phyloP scores from a whole-genome alignment of 2,113 vertebrate genomes.

The Stegostoma tigrinum region DNA sequence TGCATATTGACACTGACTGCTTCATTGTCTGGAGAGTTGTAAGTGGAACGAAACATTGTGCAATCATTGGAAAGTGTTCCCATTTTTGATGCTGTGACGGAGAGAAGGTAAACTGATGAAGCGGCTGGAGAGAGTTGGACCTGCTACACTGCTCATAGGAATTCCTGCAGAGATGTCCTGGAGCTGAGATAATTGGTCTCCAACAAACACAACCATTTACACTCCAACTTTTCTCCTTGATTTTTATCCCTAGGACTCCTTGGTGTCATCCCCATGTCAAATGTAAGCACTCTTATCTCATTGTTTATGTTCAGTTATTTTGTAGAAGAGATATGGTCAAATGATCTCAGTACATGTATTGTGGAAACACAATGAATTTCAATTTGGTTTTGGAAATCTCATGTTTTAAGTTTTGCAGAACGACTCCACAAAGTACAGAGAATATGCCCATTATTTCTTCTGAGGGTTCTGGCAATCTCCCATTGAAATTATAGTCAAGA shows the following conservation, averaged over 20 bases:
- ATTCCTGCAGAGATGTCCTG: no score
- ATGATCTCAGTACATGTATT: not conserved
- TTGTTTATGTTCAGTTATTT: not conserved
- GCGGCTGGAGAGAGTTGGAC: no score
- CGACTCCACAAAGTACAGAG: not conserved
- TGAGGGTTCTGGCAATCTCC: not conserved
- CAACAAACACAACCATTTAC: no score
- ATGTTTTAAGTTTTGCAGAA: not conserved
- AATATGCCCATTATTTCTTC: not conserved
- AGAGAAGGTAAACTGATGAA: no score
- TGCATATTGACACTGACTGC: not conserved
- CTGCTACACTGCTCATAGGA: no score
- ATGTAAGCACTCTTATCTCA: not conserved
- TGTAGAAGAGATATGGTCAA: not conserved
- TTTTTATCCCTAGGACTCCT: not conserved
- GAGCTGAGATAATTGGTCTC: no score
- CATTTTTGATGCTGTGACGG: no score
- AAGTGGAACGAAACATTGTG: no score
- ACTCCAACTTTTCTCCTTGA: not conserved
- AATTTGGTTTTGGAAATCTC: not conserved
- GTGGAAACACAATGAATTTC: not conserved
- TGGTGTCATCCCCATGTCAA: not conserved
- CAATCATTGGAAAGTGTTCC: no score
- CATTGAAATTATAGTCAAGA: not conserved
- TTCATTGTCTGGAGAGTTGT: no score